Percentiles rank a stretch among this genome's conserved stretches.
Conservation (phyloP, 2,797 vertebrate species). For the Masticophis lateralis region DNA sequence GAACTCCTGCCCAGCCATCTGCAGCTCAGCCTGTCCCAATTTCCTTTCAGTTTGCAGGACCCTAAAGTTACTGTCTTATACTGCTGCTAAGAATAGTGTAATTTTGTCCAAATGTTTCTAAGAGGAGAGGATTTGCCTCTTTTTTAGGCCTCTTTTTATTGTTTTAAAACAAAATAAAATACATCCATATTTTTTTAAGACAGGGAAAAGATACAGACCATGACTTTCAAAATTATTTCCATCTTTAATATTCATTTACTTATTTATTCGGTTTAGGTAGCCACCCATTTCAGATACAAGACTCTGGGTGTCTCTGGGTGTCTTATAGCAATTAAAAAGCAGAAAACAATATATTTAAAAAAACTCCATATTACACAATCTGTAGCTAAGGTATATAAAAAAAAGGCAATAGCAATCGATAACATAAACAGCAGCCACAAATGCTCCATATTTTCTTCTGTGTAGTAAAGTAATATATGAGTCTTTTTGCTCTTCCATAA, state of each 20-base stretch:
- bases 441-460: background rate
- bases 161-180: background rate
- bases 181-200: background rate
- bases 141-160: background rate
- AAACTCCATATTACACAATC: background rate
- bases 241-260: background rate
- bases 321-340: background rate
- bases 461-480: background rate
- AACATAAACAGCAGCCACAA: background rate
- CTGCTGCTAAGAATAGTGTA: background rate
- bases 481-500: background rate
- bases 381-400: background rate
- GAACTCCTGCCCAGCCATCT: background rate
- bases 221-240: background rate
- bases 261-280: background rate
- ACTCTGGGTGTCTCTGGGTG: background rate
- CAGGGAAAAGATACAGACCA: background rate
- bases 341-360: background rate
- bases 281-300: background rate
- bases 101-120: background rate
- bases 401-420: background rate
- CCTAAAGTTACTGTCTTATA: background rate
- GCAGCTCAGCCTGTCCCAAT: background rate
- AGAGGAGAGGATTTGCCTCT: background rate
- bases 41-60: background rate